Evolutionary conservation across 2,888 invertebrate species (phyloP), one percentile per base, ranked within the genome.

Genomic region (Idaea dimidiata): DNA sequence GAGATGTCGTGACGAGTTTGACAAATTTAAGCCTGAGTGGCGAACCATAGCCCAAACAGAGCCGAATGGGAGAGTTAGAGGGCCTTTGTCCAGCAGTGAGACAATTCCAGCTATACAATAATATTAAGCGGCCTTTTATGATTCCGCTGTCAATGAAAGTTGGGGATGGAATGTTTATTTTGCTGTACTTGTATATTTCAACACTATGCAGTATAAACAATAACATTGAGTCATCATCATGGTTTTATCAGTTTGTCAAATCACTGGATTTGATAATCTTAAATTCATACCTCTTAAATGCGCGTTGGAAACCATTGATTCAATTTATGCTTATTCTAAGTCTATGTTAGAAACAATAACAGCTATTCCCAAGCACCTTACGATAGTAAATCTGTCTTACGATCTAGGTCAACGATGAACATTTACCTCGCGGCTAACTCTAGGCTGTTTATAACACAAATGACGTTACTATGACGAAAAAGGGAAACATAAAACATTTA

Each of bases 401-500:
- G 43, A 43, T 43, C 43, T 43, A 43, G 43, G 43, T 43, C 43
- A 43, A 43, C 43, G 43, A 43, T 43, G 43, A 8, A 43, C 43
- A 43, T 43, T 14, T 43, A 10, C 43, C 43, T 43, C 43, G 43
- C 14, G 43, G 43, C 43, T 8, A 43, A 43, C 43, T 43, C 43
- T 43, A 43, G 3, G 43, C 43, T 43, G 43, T 43, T 43, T 43
- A 43, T 43, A 43, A 43, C 8, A 43, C 43, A 43, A 43, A 43
- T 43, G 43, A 43, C 43, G 43, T 43, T 43, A 8, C 10, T 43
- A 43, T 43, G 43, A 43, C 43, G 43, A 43, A 43, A 43, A 54
- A 54, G 54, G 17, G 17, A 54, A 54, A n/a, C 54, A 54, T 17
- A 54, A 54, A n/a, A 54, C 54, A 17, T 54, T 54, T 54, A 17